A percentile compares a stretch with the other conserved stretches of the same genome.
These are phyloP conservation scores for Tipula helvola DNA, from an alignment of 2,888 invertebrate genomes.

Conservation along the genomic window DNA sequence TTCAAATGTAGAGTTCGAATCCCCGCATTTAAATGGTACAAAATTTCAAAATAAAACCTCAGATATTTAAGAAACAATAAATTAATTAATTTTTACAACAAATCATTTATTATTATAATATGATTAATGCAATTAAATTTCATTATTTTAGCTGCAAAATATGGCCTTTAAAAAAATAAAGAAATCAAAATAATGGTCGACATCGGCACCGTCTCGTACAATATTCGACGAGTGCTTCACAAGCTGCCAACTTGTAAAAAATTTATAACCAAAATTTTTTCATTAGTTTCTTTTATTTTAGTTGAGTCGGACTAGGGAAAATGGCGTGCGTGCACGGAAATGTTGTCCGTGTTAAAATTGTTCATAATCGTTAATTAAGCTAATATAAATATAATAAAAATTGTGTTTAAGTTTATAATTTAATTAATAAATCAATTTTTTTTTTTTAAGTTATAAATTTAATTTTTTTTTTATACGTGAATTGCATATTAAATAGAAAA, in stretches of 20 bases:
- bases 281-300: not conserved
- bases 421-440: not conserved
- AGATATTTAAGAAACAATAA: not conserved
- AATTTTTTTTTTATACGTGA: not conserved
- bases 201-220: not conserved
- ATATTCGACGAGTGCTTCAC: not conserved
- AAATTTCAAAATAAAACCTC: not conserved
- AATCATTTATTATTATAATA: too few relatives aligned
- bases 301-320: conserved; percentile 12
- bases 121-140: not conserved
- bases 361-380: conserved; percentile 13
- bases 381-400: conserved; percentile 7
- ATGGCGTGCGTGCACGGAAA: conserved; percentile 14
- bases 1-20: too few relatives aligned
- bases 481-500: not conserved
- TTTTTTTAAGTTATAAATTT: not conserved
- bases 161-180: not conserved
- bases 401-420: not conserved
- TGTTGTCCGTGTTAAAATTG: conserved; percentile 13
- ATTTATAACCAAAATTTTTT: not conserved
- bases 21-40: not conserved
- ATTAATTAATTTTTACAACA: too few relatives aligned
- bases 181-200: not conserved
- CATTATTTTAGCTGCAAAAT: not conserved
- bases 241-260: not conserved